These are phyloP conservation scores for Formica aserva DNA, from an alignment of 2,888 invertebrate species.

Conservation along the genomic window DNA sequence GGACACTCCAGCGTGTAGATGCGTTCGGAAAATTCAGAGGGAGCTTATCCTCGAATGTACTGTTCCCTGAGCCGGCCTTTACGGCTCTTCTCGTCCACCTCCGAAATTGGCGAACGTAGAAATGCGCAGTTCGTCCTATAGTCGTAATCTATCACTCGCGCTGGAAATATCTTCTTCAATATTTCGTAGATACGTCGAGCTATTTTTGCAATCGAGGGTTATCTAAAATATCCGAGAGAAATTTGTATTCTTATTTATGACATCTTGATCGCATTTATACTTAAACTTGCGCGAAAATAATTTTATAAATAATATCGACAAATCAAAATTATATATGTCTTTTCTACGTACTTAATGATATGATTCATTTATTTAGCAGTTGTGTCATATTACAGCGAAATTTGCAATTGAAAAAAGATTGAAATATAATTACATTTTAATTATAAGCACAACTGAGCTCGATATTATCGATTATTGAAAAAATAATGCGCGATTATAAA, in stretches of 20 bases:
- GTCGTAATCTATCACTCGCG: constrained; percentile 24
- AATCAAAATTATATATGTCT: neutral
- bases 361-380: neutral
- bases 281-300: neutral
- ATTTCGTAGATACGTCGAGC: constrained; percentile 8
- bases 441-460: neutral
- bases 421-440: constrained; percentile 3
- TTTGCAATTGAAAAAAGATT: neutral
- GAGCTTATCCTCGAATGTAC: constrained; percentile 48
- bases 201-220: constrained; percentile 7
- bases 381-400: neutral
- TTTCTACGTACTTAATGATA: neutral
- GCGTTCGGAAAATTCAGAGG: constrained; percentile 29
- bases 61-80: constrained; percentile 22
- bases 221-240: neutral
- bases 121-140: neutral
- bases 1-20: constrained; percentile 51
- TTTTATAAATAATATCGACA: neutral
- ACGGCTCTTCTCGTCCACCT: neutral
- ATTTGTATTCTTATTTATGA: neutral
- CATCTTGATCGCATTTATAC: neutral
- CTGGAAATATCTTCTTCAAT: constrained; percentile 35
- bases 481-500: constrained; percentile 18
- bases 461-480: neutral
- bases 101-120: constrained; percentile 30